Percentiles rank a stretch among this genome's conserved stretches.
Conservation (phyloP, 2,888 invertebrate species). For the Protophormia terraenovae region DNA sequence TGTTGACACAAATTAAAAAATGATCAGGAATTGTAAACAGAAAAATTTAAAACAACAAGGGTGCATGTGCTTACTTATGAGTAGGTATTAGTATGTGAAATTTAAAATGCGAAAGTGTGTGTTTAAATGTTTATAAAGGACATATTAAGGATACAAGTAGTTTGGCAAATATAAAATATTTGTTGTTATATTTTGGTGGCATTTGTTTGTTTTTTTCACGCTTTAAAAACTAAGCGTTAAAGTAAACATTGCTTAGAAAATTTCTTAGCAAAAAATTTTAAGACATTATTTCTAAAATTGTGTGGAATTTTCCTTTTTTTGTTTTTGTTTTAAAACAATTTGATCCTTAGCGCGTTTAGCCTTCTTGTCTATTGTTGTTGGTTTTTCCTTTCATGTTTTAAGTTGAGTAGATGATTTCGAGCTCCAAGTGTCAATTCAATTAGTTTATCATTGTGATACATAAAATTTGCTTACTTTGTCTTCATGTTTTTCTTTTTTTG, state of each 20-base stretch:
- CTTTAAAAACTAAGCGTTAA: constrained; percentile 50
- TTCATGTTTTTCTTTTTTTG: constrained; percentile 19
- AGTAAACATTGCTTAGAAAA: constrained; percentile 22
- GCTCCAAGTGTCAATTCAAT: constrained; percentile 80
- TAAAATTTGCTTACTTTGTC: constrained; percentile 67
- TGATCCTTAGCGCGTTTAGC: constrained; percentile 19
- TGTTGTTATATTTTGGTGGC: background rate
- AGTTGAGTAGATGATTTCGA: constrained; percentile 63
- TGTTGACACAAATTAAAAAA: constrained; percentile 78
- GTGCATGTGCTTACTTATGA: constrained; percentile 17
- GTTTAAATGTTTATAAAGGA: constrained; percentile 23
- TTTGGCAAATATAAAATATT: constrained; percentile 38
- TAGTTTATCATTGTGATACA: constrained; percentile 71
- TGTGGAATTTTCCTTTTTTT: background rate
- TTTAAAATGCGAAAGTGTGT: background rate
- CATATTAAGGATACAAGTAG: constrained; percentile 55
- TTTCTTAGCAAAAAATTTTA: background rate
- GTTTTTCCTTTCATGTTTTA: background rate
- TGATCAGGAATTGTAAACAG: constrained; percentile 72
- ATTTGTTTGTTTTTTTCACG: constrained; percentile 26
- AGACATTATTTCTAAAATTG: background rate
- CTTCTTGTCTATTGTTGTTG: background rate
- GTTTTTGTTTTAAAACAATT: too few relatives aligned
- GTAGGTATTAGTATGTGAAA: background rate
- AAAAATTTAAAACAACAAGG: constrained; percentile 64